Base-by-base conservation (phyloP, 92 coral and sea anemone species). In the Muricea muricata region DNA sequence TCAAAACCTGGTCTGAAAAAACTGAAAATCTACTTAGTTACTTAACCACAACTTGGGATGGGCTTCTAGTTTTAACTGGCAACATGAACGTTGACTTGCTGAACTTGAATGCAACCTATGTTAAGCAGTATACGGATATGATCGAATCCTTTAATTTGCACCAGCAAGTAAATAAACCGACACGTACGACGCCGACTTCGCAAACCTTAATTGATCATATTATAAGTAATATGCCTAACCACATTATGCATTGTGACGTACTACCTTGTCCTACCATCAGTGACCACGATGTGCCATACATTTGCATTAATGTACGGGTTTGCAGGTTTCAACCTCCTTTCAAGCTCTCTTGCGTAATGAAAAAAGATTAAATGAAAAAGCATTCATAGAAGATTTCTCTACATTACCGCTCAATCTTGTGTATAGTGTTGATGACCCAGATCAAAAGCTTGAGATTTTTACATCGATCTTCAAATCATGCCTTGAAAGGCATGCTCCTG, bases 401-500 rank as follows among this genome's bases (percentile, higher is more conserved):
- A 24, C 78, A 23, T 82, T 91, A 30, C 93, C 87, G 24, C 30
- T 83, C 41, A 72, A 85, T 28, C 73, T 87, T 31, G 52, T 86
- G 8, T 45, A 34, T 77, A 57, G n/a, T 28, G 76, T 78, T 1
- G 83, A 87, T 70, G 90, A 87, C 39, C 93, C 90, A 40, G 93
- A 87, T 72, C 86, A 86, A 54, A 78, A 87, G 65, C 41, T 83
- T 28, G 90, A 83, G 20, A 39, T 78, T 26, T 55, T 90, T 40
- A 90, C 76, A 73, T 23, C 41, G 32, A 24, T 86, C 31, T 72
- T 90, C 47, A 13, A 37, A 15, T 88, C 81, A 55, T 90, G 90
- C 73, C 41, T 90, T 14, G 90, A 90, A 45, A 65, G 90, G 46
- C 94, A 91, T 71, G 91, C 94, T 10, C 91, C 91, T 35, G 68